Evolutionary conservation across 2,888 invertebrate species (phyloP).

Genomic region (Acanthococcus lagerstroemiae): DNA sequence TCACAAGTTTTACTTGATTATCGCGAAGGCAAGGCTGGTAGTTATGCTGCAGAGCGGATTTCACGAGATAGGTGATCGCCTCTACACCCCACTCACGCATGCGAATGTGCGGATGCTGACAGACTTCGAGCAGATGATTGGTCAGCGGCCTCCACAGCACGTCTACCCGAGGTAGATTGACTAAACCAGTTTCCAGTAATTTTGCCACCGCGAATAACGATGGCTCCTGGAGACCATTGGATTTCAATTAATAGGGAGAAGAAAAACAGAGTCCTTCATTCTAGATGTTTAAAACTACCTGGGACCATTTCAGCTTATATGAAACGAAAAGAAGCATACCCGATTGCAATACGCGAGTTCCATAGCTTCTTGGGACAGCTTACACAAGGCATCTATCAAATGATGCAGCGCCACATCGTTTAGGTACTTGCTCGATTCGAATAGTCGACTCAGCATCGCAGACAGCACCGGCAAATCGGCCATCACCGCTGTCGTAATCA

Average conservation of each 20-base stretch:
- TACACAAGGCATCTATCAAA: conserved; percentile 90
- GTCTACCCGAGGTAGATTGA: conserved; percentile 85
- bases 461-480: conserved; percentile 84
- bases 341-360: conserved; percentile 90
- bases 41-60: conserved; percentile 78
- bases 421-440: conserved; percentile 86
- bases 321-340: conserved; percentile 45
- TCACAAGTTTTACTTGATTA: conserved; percentile 55
- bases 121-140: conserved; percentile 90
- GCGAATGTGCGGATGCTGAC: conserved; percentile 85
- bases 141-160: conserved; percentile 92
- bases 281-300: not conserved
- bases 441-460: conserved; percentile 81
- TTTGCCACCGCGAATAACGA: conserved; percentile 96
- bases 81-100: conserved; percentile 98
- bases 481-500: conserved; percentile 92
- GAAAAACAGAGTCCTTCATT: not conserved
- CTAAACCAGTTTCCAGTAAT: conserved; percentile 91
- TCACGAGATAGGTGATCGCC: conserved; percentile 86
- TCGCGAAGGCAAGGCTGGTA: conserved; percentile 72
- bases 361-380: conserved; percentile 93
- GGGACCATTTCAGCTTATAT: not conserved
- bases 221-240: conserved; percentile 58
- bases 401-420: conserved; percentile 92
- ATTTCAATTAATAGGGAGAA: not conserved